Conservation (phyloP, 2,888 invertebrate genomes). For the Orthonychiurus folsomi region DNA sequence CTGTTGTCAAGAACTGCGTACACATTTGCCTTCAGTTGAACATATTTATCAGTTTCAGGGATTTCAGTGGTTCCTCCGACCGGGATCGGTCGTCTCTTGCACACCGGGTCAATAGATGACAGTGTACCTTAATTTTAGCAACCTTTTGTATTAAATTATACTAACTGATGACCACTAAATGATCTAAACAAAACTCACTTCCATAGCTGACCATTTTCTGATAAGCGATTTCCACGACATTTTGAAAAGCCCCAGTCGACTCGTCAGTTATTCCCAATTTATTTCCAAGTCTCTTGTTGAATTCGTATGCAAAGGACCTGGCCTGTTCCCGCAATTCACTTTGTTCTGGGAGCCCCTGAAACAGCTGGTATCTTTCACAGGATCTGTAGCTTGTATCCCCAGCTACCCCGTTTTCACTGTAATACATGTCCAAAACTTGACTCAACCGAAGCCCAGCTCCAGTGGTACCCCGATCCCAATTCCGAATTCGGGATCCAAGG, state of each 20-base stretch:
- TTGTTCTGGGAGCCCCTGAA: slow-evolving; percentile 7
- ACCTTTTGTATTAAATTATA: neutral
- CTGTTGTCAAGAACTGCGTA: slow-evolving; percentile 35
- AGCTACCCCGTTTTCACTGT: slow-evolving; percentile 33
- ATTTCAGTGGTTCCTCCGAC: slow-evolving; percentile 8
- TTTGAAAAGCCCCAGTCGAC: slow-evolving; percentile 12
- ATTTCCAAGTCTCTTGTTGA: slow-evolving; percentile 25
- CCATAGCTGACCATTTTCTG: slow-evolving; percentile 18
- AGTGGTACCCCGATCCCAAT: slow-evolving; percentile 17
- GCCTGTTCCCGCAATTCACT: slow-evolving; percentile 11
- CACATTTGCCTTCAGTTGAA: slow-evolving; percentile 21
- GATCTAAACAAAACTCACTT: slow-evolving; percentile 24
- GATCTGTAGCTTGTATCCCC: slow-evolving; percentile 24
- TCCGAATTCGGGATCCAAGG: slow-evolving; percentile 25
- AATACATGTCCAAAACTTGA: slow-evolving; percentile 31
- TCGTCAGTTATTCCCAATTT: slow-evolving; percentile 10
- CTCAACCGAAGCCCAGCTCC: slow-evolving; percentile 22
- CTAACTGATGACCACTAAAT: no score
- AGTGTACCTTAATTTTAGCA: no score
- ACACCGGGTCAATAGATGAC: slow-evolving; percentile 14
- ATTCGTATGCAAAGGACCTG: slow-evolving; percentile 32
- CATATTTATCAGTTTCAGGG: slow-evolving; percentile 23
- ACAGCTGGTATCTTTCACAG: slow-evolving; percentile 27
- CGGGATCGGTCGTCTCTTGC: slow-evolving; percentile 11
- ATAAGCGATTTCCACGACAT: slow-evolving; percentile 23